Conservation (phyloP, 2,888 invertebrate species). For the Xylota segnis region DNA sequence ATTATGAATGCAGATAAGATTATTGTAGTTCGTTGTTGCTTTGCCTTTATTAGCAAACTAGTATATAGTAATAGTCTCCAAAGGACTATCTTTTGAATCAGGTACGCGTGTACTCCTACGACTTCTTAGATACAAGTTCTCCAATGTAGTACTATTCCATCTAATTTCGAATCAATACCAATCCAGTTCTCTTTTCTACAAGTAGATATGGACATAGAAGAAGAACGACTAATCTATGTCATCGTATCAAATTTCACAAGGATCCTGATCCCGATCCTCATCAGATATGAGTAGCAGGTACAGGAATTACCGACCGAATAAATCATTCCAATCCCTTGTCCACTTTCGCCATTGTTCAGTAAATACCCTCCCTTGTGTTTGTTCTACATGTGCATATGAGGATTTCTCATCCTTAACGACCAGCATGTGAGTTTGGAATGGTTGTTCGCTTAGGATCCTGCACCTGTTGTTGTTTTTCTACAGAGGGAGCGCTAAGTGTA, state of each 20-base stretch:
- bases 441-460: neutral
- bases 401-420: neutral
- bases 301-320: neutral
- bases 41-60: too few species aligned
- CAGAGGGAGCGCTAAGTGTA: too few species aligned
- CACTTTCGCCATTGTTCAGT: neutral
- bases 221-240: slow-evolving; percentile 2
- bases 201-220: too few species aligned
- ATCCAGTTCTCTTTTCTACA: neutral
- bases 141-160: too few species aligned
- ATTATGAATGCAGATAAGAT: too few species aligned
- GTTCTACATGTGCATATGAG: neutral
- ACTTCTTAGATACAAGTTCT: too few species aligned
- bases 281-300: slow-evolving; percentile 8
- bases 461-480: neutral
- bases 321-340: neutral
- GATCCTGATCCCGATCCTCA: neutral
- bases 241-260: slow-evolving; percentile 15
- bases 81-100: too few species aligned
- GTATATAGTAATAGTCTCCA: too few species aligned
- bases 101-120: too few species aligned
- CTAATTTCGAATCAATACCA: too few species aligned
- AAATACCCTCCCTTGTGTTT: neutral
- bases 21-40: too few species aligned
- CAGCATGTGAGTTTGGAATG: neutral